Conservation (phyloP, 2,797 vertebrate genomes). For the Vultur gryphus region DNA sequence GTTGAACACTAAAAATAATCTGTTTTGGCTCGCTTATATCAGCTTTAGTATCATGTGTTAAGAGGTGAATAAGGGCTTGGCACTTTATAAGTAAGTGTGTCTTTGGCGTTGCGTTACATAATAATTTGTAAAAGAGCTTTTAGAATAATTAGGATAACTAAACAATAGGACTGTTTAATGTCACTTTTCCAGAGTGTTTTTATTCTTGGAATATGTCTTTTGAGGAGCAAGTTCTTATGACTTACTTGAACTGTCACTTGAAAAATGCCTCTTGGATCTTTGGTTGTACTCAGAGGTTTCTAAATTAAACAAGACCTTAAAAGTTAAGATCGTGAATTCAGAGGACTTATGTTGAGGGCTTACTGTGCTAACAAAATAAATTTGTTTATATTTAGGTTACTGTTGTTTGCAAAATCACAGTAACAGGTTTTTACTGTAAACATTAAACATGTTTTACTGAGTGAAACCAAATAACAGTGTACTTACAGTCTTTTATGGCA, state of each 20-base stretch:
- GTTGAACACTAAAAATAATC: background rate
- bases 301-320: background rate
- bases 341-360: background rate
- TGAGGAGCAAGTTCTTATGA: background rate
- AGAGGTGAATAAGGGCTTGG: background rate
- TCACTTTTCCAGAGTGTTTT: background rate
- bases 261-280: background rate
- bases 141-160: background rate
- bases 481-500: background rate
- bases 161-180: background rate
- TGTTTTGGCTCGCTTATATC: background rate
- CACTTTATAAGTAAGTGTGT: background rate
- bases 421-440: background rate
- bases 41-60: background rate
- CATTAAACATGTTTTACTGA: background rate
- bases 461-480: background rate
- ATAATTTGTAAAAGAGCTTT: background rate
- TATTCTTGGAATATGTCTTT: background rate
- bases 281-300: background rate
- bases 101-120: background rate
- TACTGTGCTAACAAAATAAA: background rate
- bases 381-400: background rate
- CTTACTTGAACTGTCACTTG: background rate
- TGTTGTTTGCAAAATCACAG: background rate
- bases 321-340: background rate